Conservation (phyloP, 2,888 invertebrate species). For the Hermodice carunculata region DNA sequence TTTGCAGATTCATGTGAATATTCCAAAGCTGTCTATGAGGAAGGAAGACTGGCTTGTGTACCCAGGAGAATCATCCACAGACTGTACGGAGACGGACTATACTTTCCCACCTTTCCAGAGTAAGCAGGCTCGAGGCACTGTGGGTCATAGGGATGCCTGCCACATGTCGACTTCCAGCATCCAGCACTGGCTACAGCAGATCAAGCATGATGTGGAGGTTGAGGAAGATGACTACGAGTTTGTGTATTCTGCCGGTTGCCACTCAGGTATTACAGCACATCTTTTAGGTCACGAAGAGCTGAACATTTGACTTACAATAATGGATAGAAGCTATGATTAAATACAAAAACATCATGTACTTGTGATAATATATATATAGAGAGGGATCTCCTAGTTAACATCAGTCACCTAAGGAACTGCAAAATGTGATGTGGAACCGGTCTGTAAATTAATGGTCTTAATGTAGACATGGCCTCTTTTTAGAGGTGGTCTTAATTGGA, state of each 20-base stretch:
- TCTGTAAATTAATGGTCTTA: too few species aligned
- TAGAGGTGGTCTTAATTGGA: too few species aligned
- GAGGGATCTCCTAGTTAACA: too few species aligned
- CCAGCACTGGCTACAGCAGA: constrained; percentile 62
- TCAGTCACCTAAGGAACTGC: too few species aligned
- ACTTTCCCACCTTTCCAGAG: constrained; percentile 4
- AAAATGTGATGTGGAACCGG: too few species aligned
- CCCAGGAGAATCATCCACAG: constrained; percentile 22
- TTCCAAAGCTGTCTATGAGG: constrained; percentile 51
- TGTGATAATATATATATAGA: too few species aligned
- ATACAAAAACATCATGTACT: too few species aligned
- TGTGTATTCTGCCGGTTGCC: background rate
- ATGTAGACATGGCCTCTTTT: too few species aligned
- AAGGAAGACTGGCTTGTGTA: constrained; percentile 57
- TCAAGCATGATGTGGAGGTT: constrained; percentile 55
- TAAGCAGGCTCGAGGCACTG: background rate
- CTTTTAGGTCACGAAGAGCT: too few species aligned
- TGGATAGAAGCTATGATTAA: too few species aligned
- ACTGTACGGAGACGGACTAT: constrained; percentile 3
- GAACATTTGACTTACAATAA: too few species aligned
- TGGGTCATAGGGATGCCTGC: background rate
- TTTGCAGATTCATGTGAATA: constrained; percentile 53
- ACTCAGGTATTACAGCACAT: too few species aligned
- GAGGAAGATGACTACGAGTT: constrained; percentile 48
- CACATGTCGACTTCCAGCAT: constrained; percentile 46